Evolutionary conservation across 1,140 invertebrate genomes (phyloP).

Genomic region (Cydia pomonella): DNA sequence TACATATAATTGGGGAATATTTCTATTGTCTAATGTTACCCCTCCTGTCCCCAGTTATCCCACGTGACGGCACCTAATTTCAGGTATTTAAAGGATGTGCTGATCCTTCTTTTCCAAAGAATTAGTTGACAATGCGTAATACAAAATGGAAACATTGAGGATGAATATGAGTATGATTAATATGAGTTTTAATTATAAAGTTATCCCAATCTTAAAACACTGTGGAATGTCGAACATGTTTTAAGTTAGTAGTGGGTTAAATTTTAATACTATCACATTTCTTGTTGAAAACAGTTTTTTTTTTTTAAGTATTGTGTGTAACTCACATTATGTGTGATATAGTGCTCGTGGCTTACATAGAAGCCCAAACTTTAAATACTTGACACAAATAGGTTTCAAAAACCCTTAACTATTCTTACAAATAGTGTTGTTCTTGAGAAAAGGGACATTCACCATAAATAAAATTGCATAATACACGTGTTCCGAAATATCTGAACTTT

Average conservation of each 20-base stretch:
- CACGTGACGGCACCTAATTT: no score
- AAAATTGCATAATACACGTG: not conserved
- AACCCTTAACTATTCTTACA: conserved; percentile 10
- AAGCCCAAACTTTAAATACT: not conserved
- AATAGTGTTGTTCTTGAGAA: not conserved
- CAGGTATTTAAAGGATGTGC: not conserved
- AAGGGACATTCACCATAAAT: not conserved
- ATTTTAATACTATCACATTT: conserved; percentile 27
- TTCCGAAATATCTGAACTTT: no score
- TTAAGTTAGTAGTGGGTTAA: conserved; percentile 19
- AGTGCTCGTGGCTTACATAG: not conserved
- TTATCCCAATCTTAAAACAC: conserved; percentile 12
- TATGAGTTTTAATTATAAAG: conserved; percentile 1
- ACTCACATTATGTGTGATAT: not conserved
- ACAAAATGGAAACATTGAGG: not conserved
- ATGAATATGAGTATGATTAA: not conserved
- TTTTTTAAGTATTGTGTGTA: not conserved
- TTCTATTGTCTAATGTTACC: no score
- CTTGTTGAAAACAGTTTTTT: conserved; percentile 10
- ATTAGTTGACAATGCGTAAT: not conserved
- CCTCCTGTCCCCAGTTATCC: no score
- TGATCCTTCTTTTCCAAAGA: not conserved
- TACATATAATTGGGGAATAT: no score
- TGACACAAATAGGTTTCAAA: conserved; percentile 18
- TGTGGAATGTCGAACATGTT: conserved; percentile 21